A percentile compares a stretch with the other conserved stretches of the same genome.
These are phyloP conservation scores for Phenacoccus solenopsis DNA, from an alignment of 1,140 invertebrate species.

Conservation along the genomic window DNA sequence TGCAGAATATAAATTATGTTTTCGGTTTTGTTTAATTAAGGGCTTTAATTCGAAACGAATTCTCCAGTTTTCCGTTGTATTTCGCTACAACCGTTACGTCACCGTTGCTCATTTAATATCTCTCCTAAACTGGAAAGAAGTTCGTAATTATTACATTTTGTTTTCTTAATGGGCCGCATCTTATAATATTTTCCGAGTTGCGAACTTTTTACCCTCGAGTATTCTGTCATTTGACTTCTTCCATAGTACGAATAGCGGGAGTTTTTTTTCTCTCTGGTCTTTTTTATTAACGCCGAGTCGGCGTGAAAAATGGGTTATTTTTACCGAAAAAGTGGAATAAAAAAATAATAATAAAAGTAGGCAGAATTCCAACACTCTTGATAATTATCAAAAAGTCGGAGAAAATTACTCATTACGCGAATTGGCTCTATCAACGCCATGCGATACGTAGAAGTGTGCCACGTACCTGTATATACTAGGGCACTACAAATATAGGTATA, in stretches of 20 bases:
- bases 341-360: too few relatives aligned
- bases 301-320: not conserved
- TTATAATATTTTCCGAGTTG: not conserved
- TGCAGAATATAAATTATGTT: conserved; percentile 3
- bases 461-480: too few relatives aligned
- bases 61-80: not conserved
- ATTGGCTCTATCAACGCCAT: too few relatives aligned
- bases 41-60: not conserved
- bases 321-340: not conserved
- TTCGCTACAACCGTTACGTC: not conserved
- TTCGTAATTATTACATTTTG: conserved; percentile 3
- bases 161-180: not conserved
- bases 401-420: too few relatives aligned
- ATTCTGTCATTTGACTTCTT: not conserved
- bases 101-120: not conserved
- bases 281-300: not conserved
- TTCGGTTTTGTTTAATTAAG: not conserved
- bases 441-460: too few relatives aligned
- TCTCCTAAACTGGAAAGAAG: not conserved
- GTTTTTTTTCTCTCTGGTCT: not conserved
- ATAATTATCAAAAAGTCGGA: too few relatives aligned
- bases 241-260: too few relatives aligned
- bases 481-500: too few relatives aligned
- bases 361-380: too few relatives aligned
- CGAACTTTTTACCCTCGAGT: not conserved